These are phyloP conservation scores for Orgyia antiqua DNA, from an alignment of 2,888 invertebrate species.

Conservation along the genomic window DNA sequence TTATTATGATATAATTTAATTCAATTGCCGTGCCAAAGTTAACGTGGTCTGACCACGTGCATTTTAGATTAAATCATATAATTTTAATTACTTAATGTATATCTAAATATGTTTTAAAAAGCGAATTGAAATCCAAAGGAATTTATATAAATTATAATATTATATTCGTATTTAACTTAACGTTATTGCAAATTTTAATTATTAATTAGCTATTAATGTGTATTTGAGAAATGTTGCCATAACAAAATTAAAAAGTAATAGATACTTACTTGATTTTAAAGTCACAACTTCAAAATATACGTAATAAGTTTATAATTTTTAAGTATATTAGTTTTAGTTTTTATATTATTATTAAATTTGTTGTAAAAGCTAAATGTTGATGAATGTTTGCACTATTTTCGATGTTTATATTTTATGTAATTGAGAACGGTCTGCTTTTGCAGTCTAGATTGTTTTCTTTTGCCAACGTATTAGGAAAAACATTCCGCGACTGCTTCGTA, in stretches of 20 bases:
- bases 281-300: no score
- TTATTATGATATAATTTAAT: constrained; percentile 26
- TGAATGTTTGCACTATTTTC: constrained; percentile 13
- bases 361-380: constrained; percentile 14
- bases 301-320: no score
- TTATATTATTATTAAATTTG: constrained; percentile 14
- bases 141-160: constrained; percentile 8
- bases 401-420: constrained; percentile 5
- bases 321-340: constrained; percentile 16
- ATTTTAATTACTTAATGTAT: constrained; percentile 24
- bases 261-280: constrained; percentile 15
- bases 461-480: constrained; percentile 23
- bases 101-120: constrained; percentile 10
- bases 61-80: constrained; percentile 24
- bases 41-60: constrained; percentile 35
- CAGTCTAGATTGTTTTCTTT: constrained; percentile 17
- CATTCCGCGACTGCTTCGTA: constrained; percentile 33
- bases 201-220: no score
- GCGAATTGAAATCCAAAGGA: constrained; percentile 21
- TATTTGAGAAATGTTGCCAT: no score
- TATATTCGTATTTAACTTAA: constrained; percentile 2
- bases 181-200: neutral
- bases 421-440: constrained; percentile 14
- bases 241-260: constrained; percentile 19
- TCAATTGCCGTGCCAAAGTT: constrained; percentile 52